phyloP scores from a whole-genome alignment of 2,888 invertebrate genomes.

The Theristus sp. region DNA sequence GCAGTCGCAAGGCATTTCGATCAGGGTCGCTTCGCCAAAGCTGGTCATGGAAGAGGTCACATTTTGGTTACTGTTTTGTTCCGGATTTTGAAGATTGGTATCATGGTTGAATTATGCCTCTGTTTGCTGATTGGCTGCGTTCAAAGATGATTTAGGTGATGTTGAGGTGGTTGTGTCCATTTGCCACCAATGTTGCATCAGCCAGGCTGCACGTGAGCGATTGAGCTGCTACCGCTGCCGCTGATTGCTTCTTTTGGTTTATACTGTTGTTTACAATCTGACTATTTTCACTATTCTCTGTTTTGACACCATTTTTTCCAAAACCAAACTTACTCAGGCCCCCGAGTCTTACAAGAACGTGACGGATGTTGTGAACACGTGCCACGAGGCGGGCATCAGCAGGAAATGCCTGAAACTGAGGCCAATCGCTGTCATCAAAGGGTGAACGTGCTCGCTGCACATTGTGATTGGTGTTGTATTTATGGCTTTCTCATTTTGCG shows the following conservation, averaged over 20 bases:
- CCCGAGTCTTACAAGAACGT: constrained; percentile 99
- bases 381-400: constrained; percentile 88
- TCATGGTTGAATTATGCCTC: no score
- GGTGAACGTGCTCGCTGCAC: no score
- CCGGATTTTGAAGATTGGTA: background rate
- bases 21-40: constrained; percentile 86
- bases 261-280: background rate
- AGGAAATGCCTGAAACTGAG: constrained; percentile 85
- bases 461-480: no score
- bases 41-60: constrained; percentile 82
- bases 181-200: no score
- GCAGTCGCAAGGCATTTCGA: constrained; percentile 47
- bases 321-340: constrained; percentile 44
- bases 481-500: no score
- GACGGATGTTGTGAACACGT: constrained; percentile 95
- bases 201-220: no score
- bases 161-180: no score
- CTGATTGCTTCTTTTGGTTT: background rate
- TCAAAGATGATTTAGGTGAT: no score
- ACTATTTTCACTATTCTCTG: background rate
- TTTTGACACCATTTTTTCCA: no score
- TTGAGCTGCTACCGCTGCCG: no score
- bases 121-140: no score
- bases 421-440: constrained; percentile 96
- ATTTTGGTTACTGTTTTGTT: background rate